Conservation (phyloP, 2,113 vertebrate genomes). For the Lophotis ruficrista region DNA sequence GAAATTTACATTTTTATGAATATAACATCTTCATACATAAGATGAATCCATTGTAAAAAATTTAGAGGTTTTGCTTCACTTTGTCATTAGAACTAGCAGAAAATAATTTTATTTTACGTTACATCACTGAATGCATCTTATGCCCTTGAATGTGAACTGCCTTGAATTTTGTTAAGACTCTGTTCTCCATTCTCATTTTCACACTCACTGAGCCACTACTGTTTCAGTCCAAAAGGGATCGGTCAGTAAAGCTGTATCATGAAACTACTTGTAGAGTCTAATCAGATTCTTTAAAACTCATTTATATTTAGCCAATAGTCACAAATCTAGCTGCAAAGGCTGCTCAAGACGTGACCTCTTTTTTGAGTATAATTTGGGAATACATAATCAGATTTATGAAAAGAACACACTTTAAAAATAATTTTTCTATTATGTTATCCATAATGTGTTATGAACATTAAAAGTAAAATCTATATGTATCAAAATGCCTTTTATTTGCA, state of each 20-base stretch:
- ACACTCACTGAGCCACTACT: slow-evolving; percentile 18
- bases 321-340: neutral
- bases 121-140: neutral
- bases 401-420: neutral
- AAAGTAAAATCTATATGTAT: neutral
- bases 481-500: neutral
- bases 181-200: slow-evolving; percentile 36
- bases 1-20: slow-evolving; percentile 24
- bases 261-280: neutral
- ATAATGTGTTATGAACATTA: neutral
- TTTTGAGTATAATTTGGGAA: neutral
- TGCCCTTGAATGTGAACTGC: neutral
- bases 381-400: neutral
- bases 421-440: neutral
- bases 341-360: neutral
- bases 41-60: neutral
- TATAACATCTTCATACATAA: neutral
- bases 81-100: neutral
- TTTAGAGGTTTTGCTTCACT: neutral
- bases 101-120: neutral
- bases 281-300: slow-evolving; percentile 16
- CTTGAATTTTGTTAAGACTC: slow-evolving; percentile 16
- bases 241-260: neutral
- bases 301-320: slow-evolving; percentile 4
- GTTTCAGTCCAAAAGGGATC: slow-evolving; percentile 13